phyloP scores from a whole-genome alignment of 2,888 invertebrate genomes.

The Drosophila anceps region DNA sequence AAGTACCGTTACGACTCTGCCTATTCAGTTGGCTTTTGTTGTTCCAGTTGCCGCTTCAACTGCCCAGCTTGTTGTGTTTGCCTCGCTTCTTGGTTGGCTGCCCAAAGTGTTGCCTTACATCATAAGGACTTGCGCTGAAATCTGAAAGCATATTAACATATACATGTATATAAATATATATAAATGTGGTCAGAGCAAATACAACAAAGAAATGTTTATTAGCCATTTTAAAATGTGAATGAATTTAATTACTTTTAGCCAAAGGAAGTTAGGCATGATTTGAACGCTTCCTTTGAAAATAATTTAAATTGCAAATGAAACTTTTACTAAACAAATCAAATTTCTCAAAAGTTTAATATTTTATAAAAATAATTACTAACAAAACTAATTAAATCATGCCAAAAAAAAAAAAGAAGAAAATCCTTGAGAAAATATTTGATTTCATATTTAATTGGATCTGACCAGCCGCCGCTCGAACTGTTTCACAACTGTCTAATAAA shows the following conservation, averaged over 20 bases:
- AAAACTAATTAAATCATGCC: not conserved
- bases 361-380: not conserved
- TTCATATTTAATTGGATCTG: slow-evolving; percentile 37
- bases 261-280: not conserved
- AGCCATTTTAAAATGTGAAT: no score
- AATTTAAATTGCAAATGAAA: not conserved
- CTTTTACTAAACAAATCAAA: not conserved
- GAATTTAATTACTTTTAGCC: not conserved
- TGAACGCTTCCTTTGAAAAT: not conserved
- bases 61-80: slow-evolving; percentile 24
- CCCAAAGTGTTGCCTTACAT: slow-evolving; percentile 58
- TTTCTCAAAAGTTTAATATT: not conserved
- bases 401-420: not conserved
- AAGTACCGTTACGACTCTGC: slow-evolving; percentile 2
- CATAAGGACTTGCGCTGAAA: slow-evolving; percentile 43
- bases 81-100: slow-evolving; percentile 29
- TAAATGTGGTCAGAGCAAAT: not conserved
- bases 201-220: not conserved
- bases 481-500: slow-evolving; percentile 2
- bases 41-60: slow-evolving; percentile 10
- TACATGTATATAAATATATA: not conserved
- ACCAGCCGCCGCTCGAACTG: not conserved
- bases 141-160: slow-evolving; percentile 26
- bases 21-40: slow-evolving; percentile 1
- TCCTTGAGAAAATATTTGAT: slow-evolving; percentile 14